Evolutionary conservation across 2,113 vertebrate species (phyloP).

Genomic region (Pelobates fuscus): DNA sequence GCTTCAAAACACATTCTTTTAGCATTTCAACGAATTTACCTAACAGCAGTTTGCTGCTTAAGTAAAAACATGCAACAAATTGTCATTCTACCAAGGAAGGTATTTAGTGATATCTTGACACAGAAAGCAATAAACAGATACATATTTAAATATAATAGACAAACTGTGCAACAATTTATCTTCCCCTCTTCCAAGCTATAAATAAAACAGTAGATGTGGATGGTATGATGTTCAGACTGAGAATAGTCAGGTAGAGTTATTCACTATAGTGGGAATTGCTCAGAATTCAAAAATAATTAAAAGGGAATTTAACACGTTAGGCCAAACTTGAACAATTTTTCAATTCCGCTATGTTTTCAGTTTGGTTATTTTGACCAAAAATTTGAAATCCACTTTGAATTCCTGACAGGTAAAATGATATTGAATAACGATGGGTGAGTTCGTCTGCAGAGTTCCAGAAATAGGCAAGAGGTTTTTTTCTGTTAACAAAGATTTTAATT

Average conservation of each 20-base stretch:
- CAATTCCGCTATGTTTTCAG: too few relatives aligned
- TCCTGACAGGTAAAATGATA: too few relatives aligned
- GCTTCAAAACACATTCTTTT: slow-evolving; percentile 2
- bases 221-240: neutral
- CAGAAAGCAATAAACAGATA: slow-evolving; percentile 23
- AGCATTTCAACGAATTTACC: slow-evolving; percentile 40
- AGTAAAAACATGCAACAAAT: slow-evolving; percentile 30
- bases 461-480: too few relatives aligned
- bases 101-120: slow-evolving; percentile 24
- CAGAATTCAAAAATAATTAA: too few relatives aligned
- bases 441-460: too few relatives aligned
- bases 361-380: too few relatives aligned
- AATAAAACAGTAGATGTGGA: neutral
- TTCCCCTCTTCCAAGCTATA: neutral
- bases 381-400: too few relatives aligned
- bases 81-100: slow-evolving; percentile 15
- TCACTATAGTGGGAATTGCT: too few relatives aligned
- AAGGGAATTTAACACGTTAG: too few relatives aligned
- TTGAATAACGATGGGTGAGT: too few relatives aligned
- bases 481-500: too few relatives aligned
- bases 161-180: slow-evolving; percentile 11
- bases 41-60: slow-evolving; percentile 11
- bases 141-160: slow-evolving; percentile 4
- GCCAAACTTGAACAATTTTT: too few relatives aligned
- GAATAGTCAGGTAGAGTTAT: neutral